phyloP scores from a whole-genome alignment of 2,797 vertebrate genomes.

The Poeciliopsis infans region DNA sequence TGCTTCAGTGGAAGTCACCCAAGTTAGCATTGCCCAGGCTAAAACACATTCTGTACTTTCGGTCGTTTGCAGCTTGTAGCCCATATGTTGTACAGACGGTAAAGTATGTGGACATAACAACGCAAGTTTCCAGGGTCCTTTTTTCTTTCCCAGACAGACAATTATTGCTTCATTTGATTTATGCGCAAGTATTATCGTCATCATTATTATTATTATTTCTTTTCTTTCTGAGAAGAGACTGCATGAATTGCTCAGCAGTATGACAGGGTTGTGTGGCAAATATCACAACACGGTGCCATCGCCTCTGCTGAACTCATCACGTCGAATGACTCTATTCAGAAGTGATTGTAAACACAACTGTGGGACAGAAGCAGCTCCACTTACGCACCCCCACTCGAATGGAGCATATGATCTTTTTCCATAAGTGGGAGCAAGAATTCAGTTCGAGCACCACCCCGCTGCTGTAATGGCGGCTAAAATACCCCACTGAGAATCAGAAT shows the following conservation, averaged over 20 bases:
- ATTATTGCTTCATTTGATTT: slow-evolving; percentile 40
- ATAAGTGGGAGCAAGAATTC: slow-evolving; percentile 57
- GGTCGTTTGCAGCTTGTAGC: slow-evolving; percentile 55
- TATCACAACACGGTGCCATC: slow-evolving; percentile 38
- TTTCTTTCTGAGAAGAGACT: slow-evolving; percentile 27
- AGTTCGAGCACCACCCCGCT: slow-evolving; percentile 40
- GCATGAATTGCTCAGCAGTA: slow-evolving; percentile 31
- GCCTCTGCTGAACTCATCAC: slow-evolving; percentile 43
- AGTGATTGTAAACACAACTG: slow-evolving; percentile 33
- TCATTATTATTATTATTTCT: too few relatives aligned
- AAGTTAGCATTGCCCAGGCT: slow-evolving; percentile 40
- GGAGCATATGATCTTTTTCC: slow-evolving; percentile 47
- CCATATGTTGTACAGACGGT: slow-evolving; percentile 16
- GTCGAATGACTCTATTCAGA: slow-evolving; percentile 36
- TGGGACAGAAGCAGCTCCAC: slow-evolving; percentile 44
- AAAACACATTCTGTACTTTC: slow-evolving; percentile 45
- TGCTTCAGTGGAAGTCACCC: slow-evolving; percentile 35
- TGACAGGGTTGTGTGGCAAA: slow-evolving; percentile 27
- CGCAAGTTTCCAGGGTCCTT: neutral
- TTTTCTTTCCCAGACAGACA: slow-evolving; percentile 19
- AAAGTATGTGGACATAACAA: neutral
- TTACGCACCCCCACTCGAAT: slow-evolving; percentile 44
- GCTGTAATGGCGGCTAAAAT: slow-evolving; percentile 53
- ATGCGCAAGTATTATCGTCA: neutral
- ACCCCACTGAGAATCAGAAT: slow-evolving; percentile 47